Evolutionary conservation across 2,888 invertebrate genomes (phyloP).

Genomic region (Lithosia quadra): DNA sequence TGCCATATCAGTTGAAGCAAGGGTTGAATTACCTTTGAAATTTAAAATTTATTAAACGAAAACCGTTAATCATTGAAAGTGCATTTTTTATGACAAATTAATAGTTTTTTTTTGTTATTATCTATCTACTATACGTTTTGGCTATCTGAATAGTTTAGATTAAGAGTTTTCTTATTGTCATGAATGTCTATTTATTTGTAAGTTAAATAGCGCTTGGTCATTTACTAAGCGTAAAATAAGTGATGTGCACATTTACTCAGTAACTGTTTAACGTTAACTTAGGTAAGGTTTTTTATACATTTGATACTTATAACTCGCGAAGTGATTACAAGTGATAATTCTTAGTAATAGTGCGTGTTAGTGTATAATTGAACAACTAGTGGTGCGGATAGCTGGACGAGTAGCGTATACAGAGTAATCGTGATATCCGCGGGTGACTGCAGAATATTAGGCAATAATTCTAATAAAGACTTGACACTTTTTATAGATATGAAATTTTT

Average conservation of each 20-base stretch:
- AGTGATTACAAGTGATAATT: slow-evolving; percentile 85
- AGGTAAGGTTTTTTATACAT: slow-evolving; percentile 84
- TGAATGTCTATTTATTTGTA: slow-evolving; percentile 84
- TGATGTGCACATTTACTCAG: slow-evolving; percentile 80
- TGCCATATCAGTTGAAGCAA: slow-evolving; percentile 74
- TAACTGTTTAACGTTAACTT: slow-evolving; percentile 79
- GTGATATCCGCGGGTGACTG: slow-evolving; percentile 65
- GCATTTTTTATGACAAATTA: slow-evolving; percentile 30
- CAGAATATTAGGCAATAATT: slow-evolving; percentile 79
- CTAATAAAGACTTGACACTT: slow-evolving; percentile 81
- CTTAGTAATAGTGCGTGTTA: slow-evolving; percentile 80
- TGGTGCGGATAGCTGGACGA: slow-evolving; percentile 82
- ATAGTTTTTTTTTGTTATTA: slow-evolving; percentile 55
- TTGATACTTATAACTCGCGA: slow-evolving; percentile 86
- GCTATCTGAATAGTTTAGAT: slow-evolving; percentile 73
- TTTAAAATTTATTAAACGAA: slow-evolving; percentile 39
- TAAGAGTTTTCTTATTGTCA: slow-evolving; percentile 79
- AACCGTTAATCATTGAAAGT: slow-evolving; percentile 73
- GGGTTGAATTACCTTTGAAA: slow-evolving; percentile 42
- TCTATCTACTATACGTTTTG: slow-evolving; percentile 59
- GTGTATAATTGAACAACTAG: slow-evolving; percentile 63
- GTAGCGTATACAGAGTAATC: slow-evolving; percentile 55
- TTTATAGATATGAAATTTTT: slow-evolving; percentile 78
- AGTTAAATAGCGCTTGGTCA: slow-evolving; percentile 76
- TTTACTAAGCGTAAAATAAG: slow-evolving; percentile 77